These are phyloP conservation scores for Phenganax stokvisi DNA, from an alignment of 92 coral and sea anemone genomes.

Conservation along the genomic window DNA sequence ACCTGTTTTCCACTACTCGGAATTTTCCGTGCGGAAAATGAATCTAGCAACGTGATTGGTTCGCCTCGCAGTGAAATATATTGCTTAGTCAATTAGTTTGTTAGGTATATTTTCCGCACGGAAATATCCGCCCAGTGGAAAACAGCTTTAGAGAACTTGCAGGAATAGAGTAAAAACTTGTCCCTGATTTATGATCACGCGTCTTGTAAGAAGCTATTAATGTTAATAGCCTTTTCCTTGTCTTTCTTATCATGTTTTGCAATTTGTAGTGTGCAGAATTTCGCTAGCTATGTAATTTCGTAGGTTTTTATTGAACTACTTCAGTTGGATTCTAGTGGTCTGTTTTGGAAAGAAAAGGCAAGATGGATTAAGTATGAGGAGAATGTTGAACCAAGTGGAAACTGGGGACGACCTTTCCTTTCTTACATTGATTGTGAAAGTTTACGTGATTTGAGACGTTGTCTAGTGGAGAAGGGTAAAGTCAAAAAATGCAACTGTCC, in stretches of 20 bases:
- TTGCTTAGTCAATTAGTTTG: too few relatives aligned
- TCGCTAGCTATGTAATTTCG: neutral
- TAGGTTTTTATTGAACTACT: slow-evolving; percentile 3
- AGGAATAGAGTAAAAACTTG: too few relatives aligned
- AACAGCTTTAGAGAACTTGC: too few relatives aligned
- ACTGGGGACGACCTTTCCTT: slow-evolving; percentile 40
- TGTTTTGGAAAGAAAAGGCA: slow-evolving; percentile 30
- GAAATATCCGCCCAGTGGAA: too few relatives aligned
- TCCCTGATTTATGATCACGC: too few relatives aligned
- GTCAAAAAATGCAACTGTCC: neutral
- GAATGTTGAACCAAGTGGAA: slow-evolving; percentile 40
- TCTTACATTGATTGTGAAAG: slow-evolving; percentile 29
- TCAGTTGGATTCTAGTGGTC: slow-evolving; percentile 6
- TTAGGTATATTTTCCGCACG: too few relatives aligned
- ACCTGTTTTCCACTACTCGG: too few relatives aligned
- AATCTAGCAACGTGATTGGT: too few relatives aligned
- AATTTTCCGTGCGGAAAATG: too few relatives aligned
- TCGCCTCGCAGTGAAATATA: too few relatives aligned
- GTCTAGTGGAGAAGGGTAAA: neutral
- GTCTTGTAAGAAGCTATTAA: too few relatives aligned
- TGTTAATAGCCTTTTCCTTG: neutral
- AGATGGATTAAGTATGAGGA: slow-evolving; percentile 35
- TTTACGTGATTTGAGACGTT: neutral
- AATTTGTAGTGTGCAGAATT: too few relatives aligned
- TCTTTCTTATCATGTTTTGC: neutral